Evolutionary conservation across 1,140 invertebrate species (phyloP), one percentile per base, ranked within the genome.

Genomic region (Halyomorpha halys): DNA sequence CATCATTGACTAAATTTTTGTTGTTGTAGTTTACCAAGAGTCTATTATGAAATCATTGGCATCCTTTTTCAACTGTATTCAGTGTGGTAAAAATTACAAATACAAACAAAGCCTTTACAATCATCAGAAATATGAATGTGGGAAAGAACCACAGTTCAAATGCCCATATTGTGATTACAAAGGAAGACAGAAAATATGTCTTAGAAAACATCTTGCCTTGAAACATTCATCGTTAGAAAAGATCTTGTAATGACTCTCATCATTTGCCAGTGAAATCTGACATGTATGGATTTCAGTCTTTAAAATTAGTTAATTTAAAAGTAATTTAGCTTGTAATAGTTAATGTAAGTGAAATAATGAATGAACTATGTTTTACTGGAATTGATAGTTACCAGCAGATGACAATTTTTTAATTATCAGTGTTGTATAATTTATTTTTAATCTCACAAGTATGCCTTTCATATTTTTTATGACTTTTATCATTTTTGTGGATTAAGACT

Each of bases 71-170:
- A 47, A 25, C 18, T 44, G 61, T 27, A 23, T 6, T 44, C 44
- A 45, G 11, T 62, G 61, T 45, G 19, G 19, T 25, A 45, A 49
- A 62, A 25, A 13, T 21, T 62, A 62, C 23, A 18, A 27, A 23
- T 27, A 62, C 23, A 25, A 15, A 11, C 13, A 27, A 49, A n/a
- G 49, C 19, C 25, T 62, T 15, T 34, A 15, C 11, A 62, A 3
- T 25, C 63, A 64, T 39, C 18, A 34, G 34, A 64, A 59, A 30
- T 59, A 79, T 62, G 78, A 79, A 54, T 80, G 79, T 62, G 74
- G 75, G 0, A 72, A 75, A 64, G 73, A 70, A 30, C 76, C 75
- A 5, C 74, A 77, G 25, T 72, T 76, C 49, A 59, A 65, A 63
- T 77, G 76, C 25, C 25, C 39, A 25, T 53, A 53, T 25, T 65